Conservation (phyloP, 2,797 vertebrate genomes). For the Morus bassanus region DNA sequence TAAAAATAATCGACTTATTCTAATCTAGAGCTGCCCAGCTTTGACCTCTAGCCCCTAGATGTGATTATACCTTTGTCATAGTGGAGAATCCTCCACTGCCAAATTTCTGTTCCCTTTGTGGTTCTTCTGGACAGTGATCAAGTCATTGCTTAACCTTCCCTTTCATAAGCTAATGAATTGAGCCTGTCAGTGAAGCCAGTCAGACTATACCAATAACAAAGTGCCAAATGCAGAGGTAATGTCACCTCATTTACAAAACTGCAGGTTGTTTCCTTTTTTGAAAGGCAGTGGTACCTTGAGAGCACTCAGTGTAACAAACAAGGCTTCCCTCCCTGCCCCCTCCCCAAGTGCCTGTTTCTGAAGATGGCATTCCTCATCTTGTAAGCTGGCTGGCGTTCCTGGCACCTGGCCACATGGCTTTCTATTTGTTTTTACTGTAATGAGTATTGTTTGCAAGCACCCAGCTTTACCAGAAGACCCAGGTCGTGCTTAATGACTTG, state of each 20-base stretch:
- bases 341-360: background rate
- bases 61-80: background rate
- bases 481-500: background rate
- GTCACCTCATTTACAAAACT: constrained; percentile 22
- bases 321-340: background rate
- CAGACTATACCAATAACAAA: background rate
- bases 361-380: background rate
- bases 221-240: background rate
- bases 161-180: background rate
- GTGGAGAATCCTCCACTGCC: background rate
- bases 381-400: background rate
- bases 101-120: background rate
- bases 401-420: background rate
- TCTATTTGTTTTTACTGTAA: background rate
- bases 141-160: constrained; percentile 26
- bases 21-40: background rate
- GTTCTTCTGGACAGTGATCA: background rate
- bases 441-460: background rate
- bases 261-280: background rate
- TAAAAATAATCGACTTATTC: background rate
- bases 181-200: background rate
- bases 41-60: background rate
- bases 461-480: background rate
- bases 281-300: background rate
- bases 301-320: background rate